A percentile compares a stretch with the other conserved stretches of the same genome.
Conservation (phyloP, 2,888 invertebrate genomes). For the Hypercompe scribonia region DNA sequence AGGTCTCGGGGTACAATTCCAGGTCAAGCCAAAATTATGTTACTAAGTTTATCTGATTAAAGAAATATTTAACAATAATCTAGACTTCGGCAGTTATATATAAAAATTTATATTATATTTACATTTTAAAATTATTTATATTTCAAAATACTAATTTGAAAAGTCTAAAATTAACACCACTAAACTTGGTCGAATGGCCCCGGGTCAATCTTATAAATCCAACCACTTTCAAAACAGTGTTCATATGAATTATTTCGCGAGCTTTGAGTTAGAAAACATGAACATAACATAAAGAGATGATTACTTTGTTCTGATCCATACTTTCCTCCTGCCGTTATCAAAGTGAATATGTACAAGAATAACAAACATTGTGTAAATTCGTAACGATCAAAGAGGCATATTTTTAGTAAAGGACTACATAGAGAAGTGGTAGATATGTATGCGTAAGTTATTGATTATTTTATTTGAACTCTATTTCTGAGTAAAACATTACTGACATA, state of each 20-base stretch:
- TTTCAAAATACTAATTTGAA: neutral
- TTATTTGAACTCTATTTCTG: neutral
- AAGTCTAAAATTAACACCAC: neutral
- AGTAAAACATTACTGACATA: too few relatives aligned
- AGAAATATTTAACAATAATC: too few relatives aligned
- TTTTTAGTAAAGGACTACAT: neutral
- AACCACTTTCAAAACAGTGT: neutral
- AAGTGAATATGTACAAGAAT: neutral
- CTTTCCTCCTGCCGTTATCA: neutral
- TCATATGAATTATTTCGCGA: neutral
- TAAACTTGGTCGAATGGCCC: neutral
- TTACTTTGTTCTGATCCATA: slow-evolving; percentile 1
- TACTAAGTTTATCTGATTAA: too few relatives aligned
- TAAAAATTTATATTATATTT: too few relatives aligned
- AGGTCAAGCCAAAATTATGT: too few relatives aligned
- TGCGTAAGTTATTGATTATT: neutral
- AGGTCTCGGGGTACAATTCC: too few relatives aligned
- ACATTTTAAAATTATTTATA: too few relatives aligned
- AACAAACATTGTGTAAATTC: neutral
- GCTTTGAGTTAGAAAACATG: neutral
- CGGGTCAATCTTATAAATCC: neutral
- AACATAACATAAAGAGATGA: neutral
- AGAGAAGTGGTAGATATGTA: neutral
- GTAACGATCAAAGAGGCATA: neutral
- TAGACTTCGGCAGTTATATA: too few relatives aligned